A percentile compares a stretch with the other conserved stretches of the same genome.
phyloP scores from a whole-genome alignment of 1,140 invertebrate species.

The Ephestia elutella region DNA sequence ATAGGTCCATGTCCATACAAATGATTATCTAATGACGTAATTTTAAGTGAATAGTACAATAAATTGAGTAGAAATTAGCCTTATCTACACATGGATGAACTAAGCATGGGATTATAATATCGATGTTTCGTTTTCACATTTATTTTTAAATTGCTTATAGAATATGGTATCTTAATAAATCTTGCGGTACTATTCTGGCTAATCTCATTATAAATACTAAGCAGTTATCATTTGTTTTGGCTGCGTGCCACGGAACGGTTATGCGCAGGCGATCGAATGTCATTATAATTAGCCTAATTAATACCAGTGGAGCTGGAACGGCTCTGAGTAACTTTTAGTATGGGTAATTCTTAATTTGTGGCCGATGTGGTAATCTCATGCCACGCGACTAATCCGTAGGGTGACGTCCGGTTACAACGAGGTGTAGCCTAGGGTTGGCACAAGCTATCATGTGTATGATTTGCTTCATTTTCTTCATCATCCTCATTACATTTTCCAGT shows the following conservation, averaged over 20 bases:
- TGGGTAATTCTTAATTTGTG: constrained; percentile 74
- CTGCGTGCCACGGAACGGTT: background rate
- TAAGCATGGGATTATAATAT: background rate
- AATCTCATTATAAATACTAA: constrained; percentile 4
- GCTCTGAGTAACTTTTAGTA: constrained; percentile 13
- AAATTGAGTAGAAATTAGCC: background rate
- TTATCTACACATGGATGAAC: background rate
- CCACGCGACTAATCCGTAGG: constrained; percentile 70
- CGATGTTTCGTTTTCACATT: background rate
- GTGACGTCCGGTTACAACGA: constrained; percentile 64
- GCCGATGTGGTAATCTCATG: constrained; percentile 71
- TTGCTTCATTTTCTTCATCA: too few species aligned
- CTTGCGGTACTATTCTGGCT: background rate
- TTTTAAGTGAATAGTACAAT: background rate
- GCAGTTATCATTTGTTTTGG: constrained; percentile 2
- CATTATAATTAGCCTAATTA: constrained; percentile 5
- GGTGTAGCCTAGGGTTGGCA: constrained; percentile 39
- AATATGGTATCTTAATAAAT: background rate
- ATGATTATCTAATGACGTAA: background rate
- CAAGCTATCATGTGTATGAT: constrained; percentile 4
- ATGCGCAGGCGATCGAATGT: constrained; percentile 1
- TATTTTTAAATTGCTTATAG: background rate
- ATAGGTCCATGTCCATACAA: constrained; percentile 10
- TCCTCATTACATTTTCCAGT: too few species aligned
- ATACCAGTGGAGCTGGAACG: background rate